phyloP scores from a whole-genome alignment of 2,888 invertebrate genomes.

The Pristionchus entomophagus region DNA sequence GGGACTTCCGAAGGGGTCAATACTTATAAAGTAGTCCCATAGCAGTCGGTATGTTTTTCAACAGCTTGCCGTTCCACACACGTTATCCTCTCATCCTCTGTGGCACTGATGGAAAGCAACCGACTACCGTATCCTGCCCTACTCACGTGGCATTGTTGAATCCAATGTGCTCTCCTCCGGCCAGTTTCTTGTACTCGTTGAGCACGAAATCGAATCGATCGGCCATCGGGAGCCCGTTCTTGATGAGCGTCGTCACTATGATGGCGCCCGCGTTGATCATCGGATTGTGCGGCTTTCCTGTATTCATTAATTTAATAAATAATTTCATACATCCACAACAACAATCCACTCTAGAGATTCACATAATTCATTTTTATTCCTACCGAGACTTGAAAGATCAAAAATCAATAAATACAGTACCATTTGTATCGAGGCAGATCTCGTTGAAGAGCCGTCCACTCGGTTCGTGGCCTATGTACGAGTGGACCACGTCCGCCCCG shows the following conservation, averaged over 20 bases:
- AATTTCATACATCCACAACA: no score
- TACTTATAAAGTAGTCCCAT: no score
- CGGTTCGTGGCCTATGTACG: slow-evolving; percentile 68
- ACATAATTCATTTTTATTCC: no score
- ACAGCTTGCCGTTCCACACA: no score
- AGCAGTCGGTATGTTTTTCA: no score
- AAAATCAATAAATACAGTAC: slow-evolving; percentile 45
- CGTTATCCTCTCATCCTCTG: no score
- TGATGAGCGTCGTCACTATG: slow-evolving; percentile 86
- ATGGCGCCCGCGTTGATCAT: slow-evolving; percentile 99
- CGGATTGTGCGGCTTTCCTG: slow-evolving; percentile 97
- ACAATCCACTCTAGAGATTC: no score
- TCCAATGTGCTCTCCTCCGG: slow-evolving; percentile 88
- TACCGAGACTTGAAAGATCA: no score
- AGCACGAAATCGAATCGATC: slow-evolving; percentile 77
- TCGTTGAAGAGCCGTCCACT: slow-evolving; percentile 68
- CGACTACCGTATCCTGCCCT: no score
- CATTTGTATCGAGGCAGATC: slow-evolving; percentile 65
- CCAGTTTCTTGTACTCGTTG: slow-evolving; percentile 79
- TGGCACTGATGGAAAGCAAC: no score
- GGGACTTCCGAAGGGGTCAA: no score
- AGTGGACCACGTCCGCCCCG: slow-evolving; percentile 65
- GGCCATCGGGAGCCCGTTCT: slow-evolving; percentile 71
- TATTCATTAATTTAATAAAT: not conserved
- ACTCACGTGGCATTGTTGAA: slow-evolving; percentile 91